phyloP scores from a whole-genome alignment of 2,113 vertebrate genomes.

The Heterotis niloticus region DNA sequence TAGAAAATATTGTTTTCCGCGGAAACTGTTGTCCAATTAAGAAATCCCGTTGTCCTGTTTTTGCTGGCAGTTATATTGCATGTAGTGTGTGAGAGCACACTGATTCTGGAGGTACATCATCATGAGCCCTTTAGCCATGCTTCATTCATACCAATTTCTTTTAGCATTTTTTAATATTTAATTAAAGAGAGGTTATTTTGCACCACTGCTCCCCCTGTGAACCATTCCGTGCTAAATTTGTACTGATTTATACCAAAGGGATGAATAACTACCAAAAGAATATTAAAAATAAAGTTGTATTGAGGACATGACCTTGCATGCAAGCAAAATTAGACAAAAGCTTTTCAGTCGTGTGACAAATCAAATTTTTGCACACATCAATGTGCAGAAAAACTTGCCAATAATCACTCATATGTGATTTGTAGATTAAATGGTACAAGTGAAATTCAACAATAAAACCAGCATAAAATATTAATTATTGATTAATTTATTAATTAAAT shows the following conservation, averaged over 20 bases:
- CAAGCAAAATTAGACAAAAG: background rate
- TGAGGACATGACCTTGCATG: conserved; percentile 13
- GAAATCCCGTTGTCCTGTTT: background rate
- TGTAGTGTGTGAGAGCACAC: background rate
- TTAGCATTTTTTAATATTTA: conserved; percentile 2
- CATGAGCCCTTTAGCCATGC: too few relatives aligned
- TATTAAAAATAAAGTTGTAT: conserved; percentile 21
- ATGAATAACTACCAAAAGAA: conserved; percentile 23
- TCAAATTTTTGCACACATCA: background rate
- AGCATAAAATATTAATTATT: too few relatives aligned
- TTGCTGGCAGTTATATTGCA: background rate
- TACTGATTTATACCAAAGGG: conserved; percentile 19
- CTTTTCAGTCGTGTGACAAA: background rate
- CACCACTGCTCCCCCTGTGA: conserved; percentile 6
- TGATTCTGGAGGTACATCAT: background rate
- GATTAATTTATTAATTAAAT: too few relatives aligned
- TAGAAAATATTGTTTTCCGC: background rate
- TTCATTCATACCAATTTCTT: background rate
- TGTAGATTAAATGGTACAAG: conserved; percentile 57
- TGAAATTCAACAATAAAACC: conserved; percentile 63
- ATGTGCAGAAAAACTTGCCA: background rate
- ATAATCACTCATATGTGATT: conserved; percentile 42
- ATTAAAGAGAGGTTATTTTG: background rate
- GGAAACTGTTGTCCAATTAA: conserved; percentile 2
- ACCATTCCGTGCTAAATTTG: conserved; percentile 29